phyloP scores from a whole-genome alignment of 2,113 vertebrate species.

The Chinchilla lanigera region DNA sequence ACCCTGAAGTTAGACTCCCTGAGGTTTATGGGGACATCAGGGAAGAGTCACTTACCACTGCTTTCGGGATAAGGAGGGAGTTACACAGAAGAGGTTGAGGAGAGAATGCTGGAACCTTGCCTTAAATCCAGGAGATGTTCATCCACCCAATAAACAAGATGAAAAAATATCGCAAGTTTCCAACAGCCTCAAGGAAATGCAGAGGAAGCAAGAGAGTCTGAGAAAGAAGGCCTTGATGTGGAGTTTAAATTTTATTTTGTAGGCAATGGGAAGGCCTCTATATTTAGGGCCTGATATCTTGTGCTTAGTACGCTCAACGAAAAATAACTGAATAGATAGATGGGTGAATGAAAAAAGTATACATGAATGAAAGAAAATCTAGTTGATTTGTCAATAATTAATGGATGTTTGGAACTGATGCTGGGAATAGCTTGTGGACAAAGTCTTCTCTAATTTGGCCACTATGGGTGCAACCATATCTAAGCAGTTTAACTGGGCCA shows the following conservation, averaged over 20 bases:
- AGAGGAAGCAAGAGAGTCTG: background rate
- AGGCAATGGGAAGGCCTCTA: background rate
- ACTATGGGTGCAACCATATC: background rate
- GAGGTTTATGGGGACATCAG: background rate
- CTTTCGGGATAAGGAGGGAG: background rate
- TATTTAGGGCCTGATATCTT: background rate
- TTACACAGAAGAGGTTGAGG: background rate
- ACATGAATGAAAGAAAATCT: background rate
- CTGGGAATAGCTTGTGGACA: background rate
- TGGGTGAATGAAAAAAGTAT: background rate
- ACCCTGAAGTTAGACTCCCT: background rate
- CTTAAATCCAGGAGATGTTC: background rate
- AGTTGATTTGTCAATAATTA: background rate
- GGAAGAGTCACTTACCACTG: background rate
- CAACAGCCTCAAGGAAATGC: background rate
- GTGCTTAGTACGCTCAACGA: background rate
- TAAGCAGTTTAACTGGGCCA: background rate
- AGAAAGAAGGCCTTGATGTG: background rate
- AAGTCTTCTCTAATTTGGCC: background rate
- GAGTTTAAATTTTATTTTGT: background rate
- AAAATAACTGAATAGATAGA: background rate
- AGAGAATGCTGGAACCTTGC: background rate
- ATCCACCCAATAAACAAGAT: background rate
- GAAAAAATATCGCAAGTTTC: background rate
- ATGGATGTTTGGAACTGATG: background rate